Evolutionary conservation across 2,113 vertebrate genomes (phyloP), one percentile per base, ranked within the genome.

Genomic region (Sakesphorus luctuosus): DNA sequence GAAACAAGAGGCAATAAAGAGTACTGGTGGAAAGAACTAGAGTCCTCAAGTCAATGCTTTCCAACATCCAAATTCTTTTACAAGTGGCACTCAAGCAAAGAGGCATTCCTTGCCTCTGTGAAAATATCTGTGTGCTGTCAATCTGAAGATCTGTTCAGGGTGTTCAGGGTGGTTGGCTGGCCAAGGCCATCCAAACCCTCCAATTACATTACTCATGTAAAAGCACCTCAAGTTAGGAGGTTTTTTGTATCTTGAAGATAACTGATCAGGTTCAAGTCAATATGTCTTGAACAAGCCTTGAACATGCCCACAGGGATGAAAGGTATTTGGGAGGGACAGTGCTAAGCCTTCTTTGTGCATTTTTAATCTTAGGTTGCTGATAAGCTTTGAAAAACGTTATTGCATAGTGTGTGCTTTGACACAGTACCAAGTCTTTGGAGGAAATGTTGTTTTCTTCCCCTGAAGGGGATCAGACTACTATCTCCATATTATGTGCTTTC

Each of bases 301-400:
- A 93, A 90, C 65, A 16, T 83, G 94, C 87, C 94, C 18, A 66
- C 67, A 88, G 84, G 81, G 81, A 73, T 10, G 33, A 75, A 78
- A 91, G 46, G 93, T 95, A 94, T 97, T 89, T 94, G 93, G 89
- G 89, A 96, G 94, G 50, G 84, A 93, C 53, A 74, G n/a, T 24
- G 25, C 67, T 69, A 35, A 95, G 19, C 23, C 18, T 35, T 62
- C 69, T 53, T 17, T 33, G n/a, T n/a, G 49, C 50, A 18, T 20
- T 3, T 68, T 84, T 76, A 56, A 83, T 88, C 79, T 93, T n/a
- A 50, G 14, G 2, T 31, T 76, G 84, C 63, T 76, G 81, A 62
- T 76, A 76, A 85, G 3, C 1, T 47, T 90, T 63, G 67, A 58
- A 29, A 91, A 79, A 29, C 55, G 24, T 76, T 71, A 8, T 24